phyloP scores from a whole-genome alignment of 2,888 invertebrate genomes.

The Uloborus plumipes region DNA sequence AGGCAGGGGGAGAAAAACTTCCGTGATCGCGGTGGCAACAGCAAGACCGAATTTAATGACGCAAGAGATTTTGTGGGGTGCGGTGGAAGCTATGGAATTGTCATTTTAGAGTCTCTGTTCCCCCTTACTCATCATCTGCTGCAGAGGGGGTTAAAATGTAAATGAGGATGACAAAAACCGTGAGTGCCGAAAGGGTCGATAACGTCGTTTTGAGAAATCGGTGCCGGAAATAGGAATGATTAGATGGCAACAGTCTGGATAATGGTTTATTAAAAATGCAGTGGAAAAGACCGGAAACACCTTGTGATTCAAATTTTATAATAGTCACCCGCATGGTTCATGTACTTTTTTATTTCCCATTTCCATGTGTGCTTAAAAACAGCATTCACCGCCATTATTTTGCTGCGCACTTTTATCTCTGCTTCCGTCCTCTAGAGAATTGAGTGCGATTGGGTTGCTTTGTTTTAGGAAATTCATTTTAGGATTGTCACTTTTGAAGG shows the following conservation, averaged over 20 bases:
- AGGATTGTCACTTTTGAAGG: no score
- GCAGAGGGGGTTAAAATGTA: no score
- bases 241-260: constrained; percentile 16
- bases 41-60: no score
- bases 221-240: constrained; percentile 48
- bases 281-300: constrained; percentile 38
- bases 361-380: constrained; percentile 26
- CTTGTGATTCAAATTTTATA: constrained; percentile 59
- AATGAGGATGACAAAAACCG: no score
- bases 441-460: no score
- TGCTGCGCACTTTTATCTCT: constrained; percentile 27
- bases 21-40: no score
- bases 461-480: no score
- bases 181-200: not conserved
- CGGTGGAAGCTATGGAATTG: no score
- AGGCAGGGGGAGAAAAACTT: no score
- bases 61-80: no score
- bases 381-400: constrained; percentile 34
- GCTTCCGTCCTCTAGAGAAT: constrained; percentile 22
- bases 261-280: constrained; percentile 51
- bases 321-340: constrained; percentile 23
- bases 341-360: constrained; percentile 19
- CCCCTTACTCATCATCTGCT: no score
- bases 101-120: no score
- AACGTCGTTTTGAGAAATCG: constrained; percentile 9